Evolutionary conservation across 2,797 vertebrate species (phyloP).

Genomic region (Karalla daura): DNA sequence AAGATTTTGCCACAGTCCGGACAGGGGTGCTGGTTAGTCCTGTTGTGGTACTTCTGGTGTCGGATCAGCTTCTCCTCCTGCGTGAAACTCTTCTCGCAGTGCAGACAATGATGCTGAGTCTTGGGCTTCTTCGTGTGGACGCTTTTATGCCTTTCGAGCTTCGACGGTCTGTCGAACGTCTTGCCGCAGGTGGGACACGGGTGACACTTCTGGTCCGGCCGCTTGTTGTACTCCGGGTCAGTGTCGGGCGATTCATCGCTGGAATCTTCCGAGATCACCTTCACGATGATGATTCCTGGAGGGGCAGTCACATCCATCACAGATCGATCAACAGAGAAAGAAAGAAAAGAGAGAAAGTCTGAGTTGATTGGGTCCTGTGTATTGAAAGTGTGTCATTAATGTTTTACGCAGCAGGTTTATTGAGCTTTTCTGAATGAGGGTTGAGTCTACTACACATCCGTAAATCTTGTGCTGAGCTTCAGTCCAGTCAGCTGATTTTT

Average conservation of each 20-base stretch:
- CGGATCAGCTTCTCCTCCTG: slow-evolving; percentile 63
- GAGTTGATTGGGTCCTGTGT: background rate
- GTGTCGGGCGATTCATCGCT: slow-evolving; percentile 21
- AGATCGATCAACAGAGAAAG: too few species aligned
- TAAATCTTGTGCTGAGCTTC: background rate
- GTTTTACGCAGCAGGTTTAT: background rate
- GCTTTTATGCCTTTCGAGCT: slow-evolving; percentile 66
- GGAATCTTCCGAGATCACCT: slow-evolving; percentile 50
- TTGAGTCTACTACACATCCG: background rate
- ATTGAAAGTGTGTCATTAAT: background rate
- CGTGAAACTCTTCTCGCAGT: slow-evolving; percentile 67
- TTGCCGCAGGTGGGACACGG: slow-evolving; percentile 69
- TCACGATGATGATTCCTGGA: slow-evolving; percentile 23
- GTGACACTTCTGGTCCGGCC: slow-evolving; percentile 56
- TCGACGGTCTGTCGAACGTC: slow-evolving; percentile 68
- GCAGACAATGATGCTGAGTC: slow-evolving; percentile 52
- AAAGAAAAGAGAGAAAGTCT: too few species aligned
- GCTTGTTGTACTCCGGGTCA: slow-evolving; percentile 26
- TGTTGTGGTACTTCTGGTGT: slow-evolving; percentile 64
- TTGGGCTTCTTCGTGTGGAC: slow-evolving; percentile 62
- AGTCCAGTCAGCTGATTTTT: too few species aligned
- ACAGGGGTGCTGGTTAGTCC: slow-evolving; percentile 73
- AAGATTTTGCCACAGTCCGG: slow-evolving; percentile 76
- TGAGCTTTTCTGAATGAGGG: background rate
- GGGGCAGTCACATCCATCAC: slow-evolving; percentile 7